Percentiles rank a stretch among this genome's conserved stretches.
These are phyloP conservation scores for Macrosteles quadrilineatus DNA, from an alignment of 1,140 invertebrate genomes.

Conservation along the genomic window DNA sequence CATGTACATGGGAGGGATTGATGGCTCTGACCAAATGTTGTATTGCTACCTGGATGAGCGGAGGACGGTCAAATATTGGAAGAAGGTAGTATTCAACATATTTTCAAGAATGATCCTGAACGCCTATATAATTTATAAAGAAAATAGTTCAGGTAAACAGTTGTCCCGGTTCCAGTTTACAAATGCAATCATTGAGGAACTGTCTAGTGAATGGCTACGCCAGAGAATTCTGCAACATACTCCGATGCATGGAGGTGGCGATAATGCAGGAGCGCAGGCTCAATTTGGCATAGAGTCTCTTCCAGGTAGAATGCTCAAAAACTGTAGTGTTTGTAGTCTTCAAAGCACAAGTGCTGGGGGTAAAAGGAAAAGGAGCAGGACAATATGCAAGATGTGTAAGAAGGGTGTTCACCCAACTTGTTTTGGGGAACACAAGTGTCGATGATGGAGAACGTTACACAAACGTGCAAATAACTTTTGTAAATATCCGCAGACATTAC, in stretches of 20 bases:
- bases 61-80: constrained; percentile 40
- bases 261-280: too few species aligned
- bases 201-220: not conserved
- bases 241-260: too few species aligned
- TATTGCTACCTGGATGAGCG: too few species aligned
- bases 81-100: constrained; percentile 38
- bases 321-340: not conserved
- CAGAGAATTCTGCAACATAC: too few species aligned
- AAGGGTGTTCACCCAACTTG: too few species aligned
- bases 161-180: not conserved
- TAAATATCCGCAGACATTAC: too few species aligned
- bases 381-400: not conserved
- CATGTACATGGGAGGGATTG: constrained; percentile 38
- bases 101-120: constrained; percentile 30
- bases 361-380: not conserved
- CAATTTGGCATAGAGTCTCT: not conserved
- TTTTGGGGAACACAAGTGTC: too few species aligned
- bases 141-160: constrained; percentile 5
- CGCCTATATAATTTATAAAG: too few species aligned
- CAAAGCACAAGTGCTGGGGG: not conserved
- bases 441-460: too few species aligned
- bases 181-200: not conserved
- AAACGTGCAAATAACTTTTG: too few species aligned
- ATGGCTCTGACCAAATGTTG: too few species aligned
- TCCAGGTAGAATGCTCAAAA: not conserved